Conservation (phyloP, 1,140 invertebrate species). For the Drosophila neocordata region DNA sequence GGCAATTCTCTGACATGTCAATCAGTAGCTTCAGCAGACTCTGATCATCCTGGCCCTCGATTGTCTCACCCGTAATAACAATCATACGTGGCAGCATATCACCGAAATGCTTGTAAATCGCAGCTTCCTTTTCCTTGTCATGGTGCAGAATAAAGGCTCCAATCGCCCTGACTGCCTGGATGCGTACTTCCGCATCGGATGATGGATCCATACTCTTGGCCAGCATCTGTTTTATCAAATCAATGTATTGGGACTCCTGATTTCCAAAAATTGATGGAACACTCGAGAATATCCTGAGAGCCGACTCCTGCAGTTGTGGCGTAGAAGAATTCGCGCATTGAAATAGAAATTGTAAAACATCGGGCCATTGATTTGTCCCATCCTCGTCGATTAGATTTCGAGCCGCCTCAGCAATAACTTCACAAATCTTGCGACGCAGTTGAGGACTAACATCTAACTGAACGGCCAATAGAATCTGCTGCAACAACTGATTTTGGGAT, state of each 20-base stretch:
- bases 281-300: slow-evolving; percentile 96
- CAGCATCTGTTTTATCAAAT: slow-evolving; percentile 98
- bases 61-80: slow-evolving; percentile 86
- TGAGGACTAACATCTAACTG: slow-evolving; percentile 91
- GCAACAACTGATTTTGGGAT: slow-evolving; percentile 91
- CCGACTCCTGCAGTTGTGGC: slow-evolving; percentile 94
- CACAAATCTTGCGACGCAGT: slow-evolving; percentile 94
- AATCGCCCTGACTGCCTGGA: slow-evolving; percentile 92
- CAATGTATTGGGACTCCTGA: slow-evolving; percentile 94
- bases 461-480: slow-evolving; percentile 92
- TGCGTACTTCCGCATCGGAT: slow-evolving; percentile 88
- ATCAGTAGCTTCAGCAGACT: slow-evolving; percentile 95
- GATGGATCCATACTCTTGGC: slow-evolving; percentile 89
- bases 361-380: slow-evolving; percentile 98
- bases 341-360: slow-evolving; percentile 98
- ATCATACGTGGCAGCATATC: slow-evolving; percentile 92
- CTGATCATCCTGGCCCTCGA: slow-evolving; percentile 94
- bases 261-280: slow-evolving; percentile 98
- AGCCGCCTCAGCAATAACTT: slow-evolving; percentile 96
- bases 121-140: slow-evolving; percentile 92
- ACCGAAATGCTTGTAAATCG: slow-evolving; percentile 93
- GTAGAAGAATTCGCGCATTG: slow-evolving; percentile 94
- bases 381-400: slow-evolving; percentile 98
- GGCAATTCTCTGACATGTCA: slow-evolving; percentile 95
- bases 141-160: slow-evolving; percentile 95